Percentiles rank a stretch among this genome's conserved stretches.
Evolutionary conservation across 2,797 vertebrate species (phyloP).

Genomic region (Bradypus variegatus): DNA sequence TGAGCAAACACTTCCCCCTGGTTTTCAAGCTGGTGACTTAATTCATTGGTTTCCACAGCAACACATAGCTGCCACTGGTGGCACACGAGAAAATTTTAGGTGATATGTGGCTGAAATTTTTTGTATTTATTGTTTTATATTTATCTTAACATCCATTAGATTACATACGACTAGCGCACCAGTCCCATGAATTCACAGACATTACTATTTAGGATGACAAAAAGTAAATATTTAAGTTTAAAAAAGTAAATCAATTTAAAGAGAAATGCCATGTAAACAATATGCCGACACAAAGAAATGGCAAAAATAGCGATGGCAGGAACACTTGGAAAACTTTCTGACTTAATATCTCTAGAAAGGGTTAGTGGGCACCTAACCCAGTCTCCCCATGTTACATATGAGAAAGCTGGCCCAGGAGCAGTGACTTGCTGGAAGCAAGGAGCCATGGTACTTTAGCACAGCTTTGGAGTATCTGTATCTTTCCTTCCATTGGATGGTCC

Average conservation of each 20-base stretch:
- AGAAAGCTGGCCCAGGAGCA: neutral
- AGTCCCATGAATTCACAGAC: neutral
- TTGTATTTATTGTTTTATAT: neutral
- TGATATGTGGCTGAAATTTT: neutral
- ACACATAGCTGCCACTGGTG: neutral
- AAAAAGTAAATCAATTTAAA: neutral
- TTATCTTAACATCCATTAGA: neutral
- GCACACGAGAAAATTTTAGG: neutral
- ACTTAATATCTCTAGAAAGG: neutral
- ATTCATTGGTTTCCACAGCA: neutral
- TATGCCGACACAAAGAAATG: neutral
- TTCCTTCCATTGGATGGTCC: neutral
- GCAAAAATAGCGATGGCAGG: neutral
- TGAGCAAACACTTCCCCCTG: neutral
- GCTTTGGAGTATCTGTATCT: neutral
- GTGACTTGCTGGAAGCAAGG: neutral
- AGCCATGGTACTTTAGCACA: neutral
- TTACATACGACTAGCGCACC: neutral
- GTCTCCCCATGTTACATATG: neutral
- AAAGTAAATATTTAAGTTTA: neutral
- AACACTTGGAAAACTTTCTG: neutral
- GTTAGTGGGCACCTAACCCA: neutral
- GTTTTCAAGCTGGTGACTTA: neutral
- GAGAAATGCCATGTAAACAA: neutral
- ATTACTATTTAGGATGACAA: neutral